These are phyloP conservation scores for Hypomecis atomaria DNA, from an alignment of 2,888 invertebrate species.

Conservation along the genomic window DNA sequence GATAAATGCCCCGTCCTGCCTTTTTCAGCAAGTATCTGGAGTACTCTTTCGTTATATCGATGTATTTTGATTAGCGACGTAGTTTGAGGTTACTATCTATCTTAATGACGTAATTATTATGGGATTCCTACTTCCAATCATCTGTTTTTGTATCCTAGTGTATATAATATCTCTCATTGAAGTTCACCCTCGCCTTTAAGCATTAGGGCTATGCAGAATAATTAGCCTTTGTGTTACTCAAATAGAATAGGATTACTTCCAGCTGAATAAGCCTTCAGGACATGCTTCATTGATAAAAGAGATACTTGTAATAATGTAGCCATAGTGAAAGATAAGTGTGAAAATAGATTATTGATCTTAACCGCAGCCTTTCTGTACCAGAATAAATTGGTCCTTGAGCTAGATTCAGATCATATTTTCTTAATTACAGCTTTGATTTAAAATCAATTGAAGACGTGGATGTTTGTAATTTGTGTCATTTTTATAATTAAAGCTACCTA, in stretches of 20 bases:
- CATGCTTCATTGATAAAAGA: conserved; percentile 22
- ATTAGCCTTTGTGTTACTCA: conserved; percentile 19
- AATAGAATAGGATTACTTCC: conserved; percentile 15
- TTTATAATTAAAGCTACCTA: no score
- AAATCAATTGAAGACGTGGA: no score
- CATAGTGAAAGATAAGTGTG: conserved; percentile 20
- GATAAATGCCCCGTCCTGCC: conserved; percentile 19
- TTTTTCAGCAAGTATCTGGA: conserved; percentile 19
- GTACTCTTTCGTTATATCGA: conserved; percentile 8
- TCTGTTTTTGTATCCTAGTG: conserved; percentile 14
- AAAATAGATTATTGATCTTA: conserved; percentile 15
- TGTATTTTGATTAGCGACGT: conserved; percentile 33
- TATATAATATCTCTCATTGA: not conserved
- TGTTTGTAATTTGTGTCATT: no score
- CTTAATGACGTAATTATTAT: conserved; percentile 64
- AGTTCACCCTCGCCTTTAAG: not conserved
- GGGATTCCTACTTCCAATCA: conserved; percentile 42
- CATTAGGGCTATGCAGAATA: not conserved
- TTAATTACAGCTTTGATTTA: not conserved
- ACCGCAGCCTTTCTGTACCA: not conserved
- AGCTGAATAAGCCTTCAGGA: conserved; percentile 16
- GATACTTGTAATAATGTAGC: conserved; percentile 2
- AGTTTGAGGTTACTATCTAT: conserved; percentile 71
- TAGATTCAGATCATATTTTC: not conserved
- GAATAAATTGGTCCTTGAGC: conserved; percentile 5